Evolutionary conservation across 2,113 vertebrate species (phyloP).

Genomic region (Trachemys scripta): DNA sequence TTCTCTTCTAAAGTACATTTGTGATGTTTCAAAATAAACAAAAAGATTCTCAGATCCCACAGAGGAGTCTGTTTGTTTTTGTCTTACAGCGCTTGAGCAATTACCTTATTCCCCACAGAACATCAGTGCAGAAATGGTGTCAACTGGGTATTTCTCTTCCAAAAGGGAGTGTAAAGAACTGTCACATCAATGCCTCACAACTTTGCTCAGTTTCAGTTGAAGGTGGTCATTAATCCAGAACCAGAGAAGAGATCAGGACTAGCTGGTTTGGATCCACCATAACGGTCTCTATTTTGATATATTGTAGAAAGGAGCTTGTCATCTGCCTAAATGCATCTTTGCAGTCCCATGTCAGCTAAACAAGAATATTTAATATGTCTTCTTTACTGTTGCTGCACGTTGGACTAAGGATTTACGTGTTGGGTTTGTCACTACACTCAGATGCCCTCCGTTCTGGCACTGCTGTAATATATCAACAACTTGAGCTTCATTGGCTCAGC

Average conservation of each 20-base stretch:
- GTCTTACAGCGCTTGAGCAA: neutral
- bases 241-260: constrained; percentile 14
- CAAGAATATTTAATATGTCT: constrained; percentile 45
- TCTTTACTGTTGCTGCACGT: constrained; percentile 46
- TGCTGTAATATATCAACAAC: constrained; percentile 2
- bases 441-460: constrained; percentile 20
- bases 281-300: constrained; percentile 3
- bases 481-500: constrained; percentile 19
- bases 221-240: constrained; percentile 9
- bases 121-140: neutral
- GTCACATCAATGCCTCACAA: neutral
- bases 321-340: neutral
- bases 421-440: neutral
- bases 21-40: neutral
- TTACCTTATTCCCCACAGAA: neutral
- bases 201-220: neutral
- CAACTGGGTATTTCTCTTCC: neutral
- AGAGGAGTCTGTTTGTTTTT: neutral
- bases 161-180: neutral
- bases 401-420: constrained; percentile 26
- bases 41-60: neutral
- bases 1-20: neutral
- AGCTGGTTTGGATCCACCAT: neutral
- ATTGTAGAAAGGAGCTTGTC: neutral
- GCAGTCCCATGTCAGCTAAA: neutral